Evolutionary conservation across 2,113 vertebrate genomes (phyloP).

Genomic region (Barbus barbus): DNA sequence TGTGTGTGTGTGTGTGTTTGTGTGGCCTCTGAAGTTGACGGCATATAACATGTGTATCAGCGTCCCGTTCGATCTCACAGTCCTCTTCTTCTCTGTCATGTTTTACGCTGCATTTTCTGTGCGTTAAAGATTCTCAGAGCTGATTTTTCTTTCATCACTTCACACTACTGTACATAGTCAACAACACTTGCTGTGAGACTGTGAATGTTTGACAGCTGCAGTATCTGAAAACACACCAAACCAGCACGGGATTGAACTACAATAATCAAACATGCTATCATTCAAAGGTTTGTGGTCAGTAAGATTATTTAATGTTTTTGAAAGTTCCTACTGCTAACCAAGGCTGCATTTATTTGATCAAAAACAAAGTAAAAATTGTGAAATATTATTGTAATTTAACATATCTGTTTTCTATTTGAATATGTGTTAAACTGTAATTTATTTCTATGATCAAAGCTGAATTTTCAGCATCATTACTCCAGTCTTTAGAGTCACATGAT

Average conservation of each 20-base stretch:
- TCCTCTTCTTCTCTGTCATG: neutral
- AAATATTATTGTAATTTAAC: no score
- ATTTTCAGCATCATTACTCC: no score
- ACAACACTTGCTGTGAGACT: neutral
- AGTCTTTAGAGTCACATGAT: no score
- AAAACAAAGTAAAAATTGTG: neutral
- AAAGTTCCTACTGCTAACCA: no score
- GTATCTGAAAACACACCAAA: neutral
- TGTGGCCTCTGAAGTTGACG: neutral
- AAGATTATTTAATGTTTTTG: neutral
- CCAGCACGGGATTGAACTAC: neutral
- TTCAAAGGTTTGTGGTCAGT: neutral
- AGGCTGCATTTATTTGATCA: neutral
- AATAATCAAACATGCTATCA: neutral
- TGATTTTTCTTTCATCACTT: neutral
- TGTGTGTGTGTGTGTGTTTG: conserved; percentile 24
- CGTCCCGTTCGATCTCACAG: neutral
- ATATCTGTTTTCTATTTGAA: no score
- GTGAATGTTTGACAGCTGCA: neutral
- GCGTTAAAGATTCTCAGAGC: neutral
- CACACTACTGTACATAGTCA: neutral
- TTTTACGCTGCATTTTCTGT: neutral
- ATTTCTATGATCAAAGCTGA: no score
- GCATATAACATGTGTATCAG: neutral
- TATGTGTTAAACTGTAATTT: no score